phyloP scores from a whole-genome alignment of 2,888 invertebrate species.

The Acrobasis repandana region DNA sequence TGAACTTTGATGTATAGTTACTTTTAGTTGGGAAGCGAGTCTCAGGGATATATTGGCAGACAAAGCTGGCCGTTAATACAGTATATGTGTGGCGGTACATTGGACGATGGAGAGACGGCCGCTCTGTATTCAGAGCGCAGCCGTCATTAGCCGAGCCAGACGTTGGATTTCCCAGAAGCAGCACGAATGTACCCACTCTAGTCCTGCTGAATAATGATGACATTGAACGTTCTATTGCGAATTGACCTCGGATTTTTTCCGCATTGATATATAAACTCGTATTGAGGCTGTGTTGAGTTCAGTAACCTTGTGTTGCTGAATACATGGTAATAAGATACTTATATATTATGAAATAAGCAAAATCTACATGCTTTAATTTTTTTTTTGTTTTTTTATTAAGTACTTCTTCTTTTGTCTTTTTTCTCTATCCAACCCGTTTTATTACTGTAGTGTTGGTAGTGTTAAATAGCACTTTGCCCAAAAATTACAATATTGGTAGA shows the following conservation, averaged over 20 bases:
- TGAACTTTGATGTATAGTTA: slow-evolving; percentile 70
- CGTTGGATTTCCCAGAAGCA: slow-evolving; percentile 72
- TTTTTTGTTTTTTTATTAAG: too few species aligned
- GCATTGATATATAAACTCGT: neutral
- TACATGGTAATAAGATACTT: too few species aligned
- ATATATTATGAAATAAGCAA: too few species aligned
- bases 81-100: slow-evolving; percentile 30
- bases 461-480: too few species aligned
- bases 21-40: slow-evolving; percentile 40
- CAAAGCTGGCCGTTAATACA: slow-evolving; percentile 4
- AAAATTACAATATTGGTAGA: too few species aligned
- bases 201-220: slow-evolving; percentile 72
- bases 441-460: too few species aligned
- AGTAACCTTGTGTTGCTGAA: too few species aligned
- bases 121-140: slow-evolving; percentile 73
- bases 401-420: too few species aligned
- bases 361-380: too few species aligned
- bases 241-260: slow-evolving; percentile 41
- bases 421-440: too few species aligned
- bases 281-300: neutral
- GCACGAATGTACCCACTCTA: slow-evolving; percentile 52
- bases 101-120: slow-evolving; percentile 42
- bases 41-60: slow-evolving; percentile 18
- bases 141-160: slow-evolving; percentile 75
- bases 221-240: slow-evolving; percentile 52